Percentiles rank a stretch among this genome's conserved stretches.
Conservation (phyloP, 1,140 invertebrate species). For the Lycorma delicatula region DNA sequence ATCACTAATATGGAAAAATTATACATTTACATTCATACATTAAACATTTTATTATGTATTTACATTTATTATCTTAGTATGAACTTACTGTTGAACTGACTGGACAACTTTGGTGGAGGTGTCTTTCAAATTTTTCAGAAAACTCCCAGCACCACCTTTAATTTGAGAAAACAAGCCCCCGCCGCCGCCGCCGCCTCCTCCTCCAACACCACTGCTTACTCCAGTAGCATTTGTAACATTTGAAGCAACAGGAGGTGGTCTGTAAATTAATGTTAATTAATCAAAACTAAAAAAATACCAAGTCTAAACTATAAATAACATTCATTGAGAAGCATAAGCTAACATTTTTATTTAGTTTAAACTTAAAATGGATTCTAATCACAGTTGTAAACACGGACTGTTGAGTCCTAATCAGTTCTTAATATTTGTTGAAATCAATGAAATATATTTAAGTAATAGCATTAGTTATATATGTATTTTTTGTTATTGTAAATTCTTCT, state of each 20-base stretch:
- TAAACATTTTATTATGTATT: background rate
- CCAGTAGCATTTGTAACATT: background rate
- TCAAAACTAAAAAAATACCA: background rate
- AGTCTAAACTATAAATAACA: background rate
- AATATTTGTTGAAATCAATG: no score
- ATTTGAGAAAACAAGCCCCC: slow-evolving; percentile 71
- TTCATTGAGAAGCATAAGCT: background rate
- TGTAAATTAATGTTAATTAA: slow-evolving; percentile 5
- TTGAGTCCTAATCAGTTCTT: no score
- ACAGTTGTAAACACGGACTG: background rate
- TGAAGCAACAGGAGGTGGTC: slow-evolving; percentile 7
- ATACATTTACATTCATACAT: no score
- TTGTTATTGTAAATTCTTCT: no score
- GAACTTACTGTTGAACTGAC: slow-evolving; percentile 81
- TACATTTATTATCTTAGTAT: background rate
- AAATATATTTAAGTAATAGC: no score
- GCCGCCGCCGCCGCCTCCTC: slow-evolving; percentile 11
- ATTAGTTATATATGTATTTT: no score
- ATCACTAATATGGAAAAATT: no score
- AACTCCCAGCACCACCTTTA: slow-evolving; percentile 72
- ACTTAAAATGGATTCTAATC: background rate
- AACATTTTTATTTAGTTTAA: no score
- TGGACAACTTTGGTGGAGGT: slow-evolving; percentile 95
- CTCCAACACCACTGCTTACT: background rate
- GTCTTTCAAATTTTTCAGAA: slow-evolving; percentile 91